Base-by-base conservation (phyloP, 2,113 vertebrate genomes). In the Austrofundulus limnaeus region DNA sequence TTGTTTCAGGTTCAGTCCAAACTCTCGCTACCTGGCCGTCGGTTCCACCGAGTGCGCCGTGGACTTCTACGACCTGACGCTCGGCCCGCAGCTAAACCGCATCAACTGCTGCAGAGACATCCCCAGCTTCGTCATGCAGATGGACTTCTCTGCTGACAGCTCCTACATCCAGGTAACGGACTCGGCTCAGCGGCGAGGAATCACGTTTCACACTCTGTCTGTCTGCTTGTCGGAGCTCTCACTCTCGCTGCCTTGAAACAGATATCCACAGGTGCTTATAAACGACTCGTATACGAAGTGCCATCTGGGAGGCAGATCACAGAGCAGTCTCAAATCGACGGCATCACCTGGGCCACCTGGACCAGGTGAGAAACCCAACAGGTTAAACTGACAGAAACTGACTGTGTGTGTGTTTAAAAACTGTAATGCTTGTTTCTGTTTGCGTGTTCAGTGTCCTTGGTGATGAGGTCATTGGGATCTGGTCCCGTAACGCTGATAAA, bases 271-370 rank as follows among this genome's bases (percentile, higher is more conserved):
- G 97, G 97, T 73, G 94, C 95, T 86, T 99, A 98, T 80, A 97
- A 98, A 83, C 93, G 97, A 39, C 93, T 96, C 16, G 94, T 98
- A 71, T 99, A 97, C 66, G 97, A 98, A 93, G 97, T 98, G 92
- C 97, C 97, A 87, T 98, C 94, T 77, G 97, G 97, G 90, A 98
- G 95, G 86, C 95, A 94, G 78, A 94, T 99, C 71, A 83, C 91
- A 70, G 97, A 98, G 64, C 96, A 96, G 85, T 67, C 93, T 61
- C 87, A 94, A 56, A 94, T 98, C 66, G 96, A 99, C 89, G 94
- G 94, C 85, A 98, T 98, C 71, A 99, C 97, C 0, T 99, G 97
- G 97, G 95, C 97, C 62, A 94, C 94, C 3, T 99, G 97, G 97
- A 99, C 97, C 43, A 97, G 97, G 97, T 98, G 92, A 93, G 66